phyloP scores from a whole-genome alignment of 2,113 vertebrate species.

The Chamaea fasciata region DNA sequence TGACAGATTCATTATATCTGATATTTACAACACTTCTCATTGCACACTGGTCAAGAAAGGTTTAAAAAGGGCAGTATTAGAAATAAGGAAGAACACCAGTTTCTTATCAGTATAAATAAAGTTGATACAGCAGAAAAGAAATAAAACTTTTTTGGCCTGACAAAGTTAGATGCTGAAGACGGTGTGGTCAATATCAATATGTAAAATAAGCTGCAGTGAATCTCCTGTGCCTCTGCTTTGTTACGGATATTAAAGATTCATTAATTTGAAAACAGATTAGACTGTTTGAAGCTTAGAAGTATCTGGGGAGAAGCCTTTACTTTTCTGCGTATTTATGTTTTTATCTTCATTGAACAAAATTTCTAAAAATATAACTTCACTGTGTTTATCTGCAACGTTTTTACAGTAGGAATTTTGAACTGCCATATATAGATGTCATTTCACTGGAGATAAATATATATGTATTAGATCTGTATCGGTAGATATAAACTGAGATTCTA shows the following conservation, averaged over 20 bases:
- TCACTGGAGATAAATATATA: neutral
- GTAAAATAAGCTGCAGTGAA: neutral
- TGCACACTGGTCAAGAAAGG: neutral
- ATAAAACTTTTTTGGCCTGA: neutral
- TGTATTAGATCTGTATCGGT: neutral
- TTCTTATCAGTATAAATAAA: neutral
- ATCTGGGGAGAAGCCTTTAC: neutral
- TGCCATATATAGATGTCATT: neutral
- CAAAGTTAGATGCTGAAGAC: neutral
- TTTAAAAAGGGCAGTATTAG: neutral
- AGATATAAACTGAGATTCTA: neutral
- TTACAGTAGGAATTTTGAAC: neutral
- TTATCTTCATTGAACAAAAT: neutral
- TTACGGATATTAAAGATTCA: neutral
- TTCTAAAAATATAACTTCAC: neutral
- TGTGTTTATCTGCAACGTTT: neutral
- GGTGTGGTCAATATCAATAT: neutral
- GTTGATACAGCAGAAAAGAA: neutral
- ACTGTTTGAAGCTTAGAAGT: neutral
- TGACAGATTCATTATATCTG: neutral
- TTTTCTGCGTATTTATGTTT: neutral
- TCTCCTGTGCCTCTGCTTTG: neutral
- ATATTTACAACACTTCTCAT: neutral
- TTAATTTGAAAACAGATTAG: neutral
- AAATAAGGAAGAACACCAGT: neutral